Evolutionary conservation across 2,113 vertebrate genomes (phyloP), one percentile per base, ranked within the genome.

Genomic region (Nycticebus coucang): DNA sequence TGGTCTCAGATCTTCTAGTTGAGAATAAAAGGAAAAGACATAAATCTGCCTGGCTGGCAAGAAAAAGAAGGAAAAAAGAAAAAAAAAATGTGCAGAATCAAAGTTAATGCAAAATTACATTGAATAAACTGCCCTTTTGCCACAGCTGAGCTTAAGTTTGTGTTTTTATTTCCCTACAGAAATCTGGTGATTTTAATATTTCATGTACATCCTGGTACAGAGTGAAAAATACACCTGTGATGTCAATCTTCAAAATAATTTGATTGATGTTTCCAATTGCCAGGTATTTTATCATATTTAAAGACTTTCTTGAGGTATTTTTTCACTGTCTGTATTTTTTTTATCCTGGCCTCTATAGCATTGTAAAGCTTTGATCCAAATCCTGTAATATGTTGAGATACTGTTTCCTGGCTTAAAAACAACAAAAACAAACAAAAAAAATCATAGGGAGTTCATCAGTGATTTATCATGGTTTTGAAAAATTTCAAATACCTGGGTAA

Each of bases 61-160:
- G 53, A 75, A 84, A 57, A 64, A 18, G 33, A 45, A n/a, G 57
- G 74, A 62, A 4, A 1, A 8, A 37, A 30, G 66, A 59, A 45
- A 78, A 33, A 18, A 35, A 6, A 74, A 50, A 24, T 5, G 6
- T 21, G 45, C 13, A 14, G 33, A 81, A 80, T 71, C 4, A 93
- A 93, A 91, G 17, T 57, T 93, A 82, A 92, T 24, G 11, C 87
- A 72, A 69, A 96, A 80, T 80, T 62, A 74, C 41, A 57, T 2
- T 41, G 1, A 85, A 19, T 53, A 85, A 83, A 83, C 45, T 79
- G 21, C 4, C 82, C 50, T 81, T 90, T 87, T 89, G 37, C 45
- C 55, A 71, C 33, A 88, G 33, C 17, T 69, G 22, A 91, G 17
- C 12, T 77, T 55, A 81, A 91, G 71, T 91, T 88, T 55, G 77